phyloP scores from a whole-genome alignment of 2,113 vertebrate genomes.

The Mastomys coucha region DNA sequence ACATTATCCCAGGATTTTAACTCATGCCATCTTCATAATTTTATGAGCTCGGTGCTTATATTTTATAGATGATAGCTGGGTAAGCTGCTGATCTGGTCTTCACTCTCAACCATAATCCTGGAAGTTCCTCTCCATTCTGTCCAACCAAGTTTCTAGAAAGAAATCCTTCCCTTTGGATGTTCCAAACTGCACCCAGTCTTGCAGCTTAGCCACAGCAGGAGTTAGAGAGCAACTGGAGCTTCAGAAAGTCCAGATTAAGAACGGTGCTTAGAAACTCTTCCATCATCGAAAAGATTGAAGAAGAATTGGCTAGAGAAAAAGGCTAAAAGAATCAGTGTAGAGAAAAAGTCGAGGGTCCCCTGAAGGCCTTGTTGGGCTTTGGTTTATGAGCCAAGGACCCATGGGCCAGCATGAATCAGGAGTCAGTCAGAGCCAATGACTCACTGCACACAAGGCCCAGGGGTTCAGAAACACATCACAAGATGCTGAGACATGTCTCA shows the following conservation, averaged over 20 bases:
- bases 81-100: background rate
- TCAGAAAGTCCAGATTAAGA: too few species aligned
- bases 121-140: background rate
- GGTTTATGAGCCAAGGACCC: conserved; percentile 16
- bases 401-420: background rate
- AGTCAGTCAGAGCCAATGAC: conserved; percentile 65
- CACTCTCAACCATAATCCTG: background rate
- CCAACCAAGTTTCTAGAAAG: background rate
- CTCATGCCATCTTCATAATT: background rate
- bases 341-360: background rate
- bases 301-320: background rate
- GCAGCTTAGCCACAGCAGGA: background rate
- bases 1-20: conserved; percentile 6
- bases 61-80: conserved; percentile 17
- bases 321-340: too few species aligned
- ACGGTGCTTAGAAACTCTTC: background rate
- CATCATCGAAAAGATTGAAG: background rate
- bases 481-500: conserved; percentile 81
- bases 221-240: background rate
- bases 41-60: background rate
- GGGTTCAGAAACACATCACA: conserved; percentile 74
- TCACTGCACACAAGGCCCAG: conserved; percentile 59
- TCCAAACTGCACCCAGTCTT: background rate
- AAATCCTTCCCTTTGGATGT: background rate
- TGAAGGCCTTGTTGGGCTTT: background rate